phyloP scores from a whole-genome alignment of 2,113 vertebrate species.

The Loxodonta africana region DNA sequence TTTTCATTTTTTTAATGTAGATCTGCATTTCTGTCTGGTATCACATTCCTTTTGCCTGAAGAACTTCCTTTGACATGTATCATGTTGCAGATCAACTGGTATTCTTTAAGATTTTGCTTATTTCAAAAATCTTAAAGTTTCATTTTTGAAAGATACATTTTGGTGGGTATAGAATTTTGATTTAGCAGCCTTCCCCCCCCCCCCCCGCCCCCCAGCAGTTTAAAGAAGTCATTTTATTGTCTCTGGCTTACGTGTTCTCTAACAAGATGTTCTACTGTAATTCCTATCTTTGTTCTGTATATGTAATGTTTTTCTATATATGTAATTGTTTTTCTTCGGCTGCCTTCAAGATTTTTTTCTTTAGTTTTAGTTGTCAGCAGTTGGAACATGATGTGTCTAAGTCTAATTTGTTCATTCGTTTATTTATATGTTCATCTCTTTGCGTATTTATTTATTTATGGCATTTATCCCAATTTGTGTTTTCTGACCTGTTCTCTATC shows the following conservation, averaged over 20 bases:
- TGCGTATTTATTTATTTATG: not conserved
- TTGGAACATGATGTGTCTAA: conserved; percentile 13
- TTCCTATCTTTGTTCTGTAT: conserved; percentile 26
- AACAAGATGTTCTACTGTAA: not conserved
- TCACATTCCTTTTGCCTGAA: conserved; percentile 15
- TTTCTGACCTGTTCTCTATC: not conserved
- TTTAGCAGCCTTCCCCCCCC: not conserved
- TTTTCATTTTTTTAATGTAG: not conserved
- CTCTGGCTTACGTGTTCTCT: conserved; percentile 30
- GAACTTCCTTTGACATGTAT: conserved; percentile 9
- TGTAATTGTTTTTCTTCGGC: conserved; percentile 40
- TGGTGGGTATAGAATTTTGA: not conserved
- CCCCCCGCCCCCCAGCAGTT: not conserved
- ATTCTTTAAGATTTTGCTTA: not conserved
- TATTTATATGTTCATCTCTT: conserved; percentile 9
- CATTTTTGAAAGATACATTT: not conserved
- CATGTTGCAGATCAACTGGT: not conserved
- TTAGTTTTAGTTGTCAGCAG: not conserved
- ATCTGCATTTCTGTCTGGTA: not conserved
- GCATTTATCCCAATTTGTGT: not conserved
- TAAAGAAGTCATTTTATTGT: conserved; percentile 35
- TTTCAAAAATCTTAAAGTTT: not conserved
- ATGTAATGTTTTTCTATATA: not conserved
- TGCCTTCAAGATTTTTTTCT: not conserved
- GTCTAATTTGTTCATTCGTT: not conserved